These are phyloP conservation scores for Venusia cambrica DNA, from an alignment of 2,888 invertebrate genomes.

Conservation along the genomic window DNA sequence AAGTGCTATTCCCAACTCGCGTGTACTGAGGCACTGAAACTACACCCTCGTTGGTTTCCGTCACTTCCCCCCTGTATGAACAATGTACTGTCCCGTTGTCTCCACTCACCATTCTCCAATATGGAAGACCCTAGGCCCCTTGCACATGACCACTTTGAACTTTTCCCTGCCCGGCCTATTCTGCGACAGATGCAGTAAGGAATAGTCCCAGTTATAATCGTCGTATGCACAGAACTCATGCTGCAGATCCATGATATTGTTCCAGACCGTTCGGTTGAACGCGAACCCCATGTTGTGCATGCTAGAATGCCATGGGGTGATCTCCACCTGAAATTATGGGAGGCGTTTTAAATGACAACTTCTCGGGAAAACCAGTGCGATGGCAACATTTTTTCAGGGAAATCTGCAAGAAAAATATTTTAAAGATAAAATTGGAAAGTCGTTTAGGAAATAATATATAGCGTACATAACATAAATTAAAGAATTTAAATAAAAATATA, in stretches of 20 bases:
- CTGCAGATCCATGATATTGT: slow-evolving; percentile 88
- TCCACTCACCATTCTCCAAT: slow-evolving; percentile 96
- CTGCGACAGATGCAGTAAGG: slow-evolving; percentile 94
- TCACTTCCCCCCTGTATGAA: too few relatives aligned
- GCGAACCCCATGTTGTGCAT: slow-evolving; percentile 99
- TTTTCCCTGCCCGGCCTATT: slow-evolving; percentile 86
- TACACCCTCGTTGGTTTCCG: too few relatives aligned
- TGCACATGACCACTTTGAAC: slow-evolving; percentile 93
- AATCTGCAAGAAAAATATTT: too few relatives aligned
- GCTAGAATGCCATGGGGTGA: slow-evolving; percentile 96
- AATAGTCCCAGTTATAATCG: slow-evolving; percentile 99
- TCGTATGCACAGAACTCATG: slow-evolving; percentile 96
- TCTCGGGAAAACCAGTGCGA: too few relatives aligned
- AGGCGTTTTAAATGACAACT: too few relatives aligned
- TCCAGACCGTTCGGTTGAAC: slow-evolving; percentile 94
- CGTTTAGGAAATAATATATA: too few relatives aligned
- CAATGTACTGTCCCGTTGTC: background rate
- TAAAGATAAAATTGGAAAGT: too few relatives aligned
- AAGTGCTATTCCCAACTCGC: too few relatives aligned
- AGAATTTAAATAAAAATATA: too few relatives aligned
- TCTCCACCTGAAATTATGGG: slow-evolving; percentile 91
- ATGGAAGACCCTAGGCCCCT: slow-evolving; percentile 97
- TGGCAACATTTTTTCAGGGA: too few relatives aligned
- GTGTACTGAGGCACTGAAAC: too few relatives aligned
- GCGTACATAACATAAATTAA: too few relatives aligned